These are phyloP conservation scores for Idaea straminata DNA, from an alignment of 2,888 invertebrate genomes.

Conservation along the genomic window DNA sequence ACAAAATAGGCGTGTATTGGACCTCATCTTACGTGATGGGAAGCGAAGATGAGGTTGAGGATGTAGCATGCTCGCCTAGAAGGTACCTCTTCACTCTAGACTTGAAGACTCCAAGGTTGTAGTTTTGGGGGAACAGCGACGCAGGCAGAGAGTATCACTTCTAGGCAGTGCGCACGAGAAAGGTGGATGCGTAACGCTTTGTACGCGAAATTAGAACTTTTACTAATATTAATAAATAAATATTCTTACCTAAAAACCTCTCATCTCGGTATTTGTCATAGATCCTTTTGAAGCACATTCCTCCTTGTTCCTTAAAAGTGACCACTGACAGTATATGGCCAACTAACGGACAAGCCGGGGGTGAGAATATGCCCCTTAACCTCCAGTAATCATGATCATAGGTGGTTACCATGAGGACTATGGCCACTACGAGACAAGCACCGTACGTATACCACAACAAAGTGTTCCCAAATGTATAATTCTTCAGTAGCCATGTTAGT, in stretches of 20 bases:
- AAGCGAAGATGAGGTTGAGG: too few species aligned
- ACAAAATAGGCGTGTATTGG: too few species aligned
- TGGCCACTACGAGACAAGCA: slow-evolving; percentile 34
- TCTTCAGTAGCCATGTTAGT: slow-evolving; percentile 49
- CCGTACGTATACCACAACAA: slow-evolving; percentile 49
- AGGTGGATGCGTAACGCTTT: too few species aligned
- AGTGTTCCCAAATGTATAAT: slow-evolving; percentile 51
- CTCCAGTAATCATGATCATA: slow-evolving; percentile 72
- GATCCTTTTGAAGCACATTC: slow-evolving; percentile 67
- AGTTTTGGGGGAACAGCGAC: too few species aligned
- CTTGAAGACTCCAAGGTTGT: too few species aligned
- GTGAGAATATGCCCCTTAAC: slow-evolving; percentile 61
- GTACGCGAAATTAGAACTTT: too few species aligned
- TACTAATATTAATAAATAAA: too few species aligned
- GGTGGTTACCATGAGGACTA: slow-evolving; percentile 51
- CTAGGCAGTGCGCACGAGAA: too few species aligned
- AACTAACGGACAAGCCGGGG: slow-evolving; percentile 64
- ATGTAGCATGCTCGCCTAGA: too few species aligned
- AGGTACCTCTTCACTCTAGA: too few species aligned
- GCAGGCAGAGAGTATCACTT: too few species aligned
- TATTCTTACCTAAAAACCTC: slow-evolving; percentile 61
- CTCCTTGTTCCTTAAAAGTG: slow-evolving; percentile 67
- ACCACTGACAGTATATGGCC: slow-evolving; percentile 67
- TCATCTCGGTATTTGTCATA: slow-evolving; percentile 62
- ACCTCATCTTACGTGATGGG: too few species aligned